These are phyloP conservation scores for Sipha flava DNA, from an alignment of 1,140 invertebrate species.

Conservation along the genomic window DNA sequence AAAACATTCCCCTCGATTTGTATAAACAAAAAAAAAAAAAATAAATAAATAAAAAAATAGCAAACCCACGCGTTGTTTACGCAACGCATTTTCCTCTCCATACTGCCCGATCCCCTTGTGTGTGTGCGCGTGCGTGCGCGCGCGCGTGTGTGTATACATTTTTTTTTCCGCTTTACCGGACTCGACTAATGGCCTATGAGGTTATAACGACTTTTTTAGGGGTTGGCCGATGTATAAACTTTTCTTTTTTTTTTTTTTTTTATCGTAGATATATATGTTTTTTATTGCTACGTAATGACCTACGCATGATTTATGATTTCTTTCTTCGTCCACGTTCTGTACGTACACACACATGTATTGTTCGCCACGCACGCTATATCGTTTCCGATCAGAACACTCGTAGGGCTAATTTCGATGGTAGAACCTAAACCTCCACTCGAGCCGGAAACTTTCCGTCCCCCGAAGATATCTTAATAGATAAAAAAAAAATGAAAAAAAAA, in stretches of 20 bases:
- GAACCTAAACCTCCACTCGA: background rate
- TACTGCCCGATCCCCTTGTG: background rate
- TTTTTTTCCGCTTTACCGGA: conserved; percentile 32
- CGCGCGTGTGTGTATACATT: background rate
- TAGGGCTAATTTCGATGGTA: background rate
- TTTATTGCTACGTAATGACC: conserved; percentile 32
- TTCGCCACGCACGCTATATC: background rate
- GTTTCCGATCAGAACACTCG: conserved; percentile 24
- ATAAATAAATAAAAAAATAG: background rate
- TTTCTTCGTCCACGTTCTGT: background rate
- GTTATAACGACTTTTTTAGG: conserved; percentile 31
- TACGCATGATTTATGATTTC: conserved; percentile 30
- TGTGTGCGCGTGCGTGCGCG: background rate
- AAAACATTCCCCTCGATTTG: conserved; percentile 32
- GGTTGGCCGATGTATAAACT: conserved; percentile 20
- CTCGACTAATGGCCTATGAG: conserved; percentile 31
- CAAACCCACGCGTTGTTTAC: background rate
- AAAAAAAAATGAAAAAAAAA: background rate
- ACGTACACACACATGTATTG: background rate
- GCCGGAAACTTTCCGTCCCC: background rate
- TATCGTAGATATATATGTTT: background rate
- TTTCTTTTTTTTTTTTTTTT: background rate
- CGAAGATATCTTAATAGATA: background rate
- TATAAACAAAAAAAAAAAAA: conserved; percentile 21
- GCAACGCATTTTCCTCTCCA: background rate